These are phyloP conservation scores for Myotis lucifugus DNA, from an alignment of 2,113 vertebrate genomes.

Conservation along the genomic window DNA sequence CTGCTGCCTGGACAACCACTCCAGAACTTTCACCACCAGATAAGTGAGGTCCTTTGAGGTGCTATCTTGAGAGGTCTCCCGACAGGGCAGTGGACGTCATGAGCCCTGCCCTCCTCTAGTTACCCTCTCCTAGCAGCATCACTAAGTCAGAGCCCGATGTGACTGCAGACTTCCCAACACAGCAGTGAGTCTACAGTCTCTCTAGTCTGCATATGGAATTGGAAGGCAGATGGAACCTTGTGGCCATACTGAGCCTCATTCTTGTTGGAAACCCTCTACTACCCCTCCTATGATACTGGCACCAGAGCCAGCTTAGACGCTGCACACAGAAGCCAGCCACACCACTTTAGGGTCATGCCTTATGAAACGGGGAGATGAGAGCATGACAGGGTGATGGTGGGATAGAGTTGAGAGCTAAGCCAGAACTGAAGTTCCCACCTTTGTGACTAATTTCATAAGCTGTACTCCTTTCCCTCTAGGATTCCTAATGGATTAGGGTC, in stretches of 20 bases:
- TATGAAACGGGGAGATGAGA: background rate
- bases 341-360: background rate
- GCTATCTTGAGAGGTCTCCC: background rate
- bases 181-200: background rate
- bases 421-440: background rate
- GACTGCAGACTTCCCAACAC: background rate
- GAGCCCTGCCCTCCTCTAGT: background rate
- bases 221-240: background rate
- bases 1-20: background rate
- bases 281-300: background rate
- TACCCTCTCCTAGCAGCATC: background rate
- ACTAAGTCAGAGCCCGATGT: background rate
- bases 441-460: background rate
- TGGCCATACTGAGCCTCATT: background rate
- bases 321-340: background rate
- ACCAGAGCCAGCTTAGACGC: background rate
- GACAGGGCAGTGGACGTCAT: background rate
- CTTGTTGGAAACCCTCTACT: background rate
- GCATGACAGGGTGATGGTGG: rapidly evolving
- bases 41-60: background rate
- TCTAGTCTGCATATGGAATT: background rate
- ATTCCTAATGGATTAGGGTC: background rate
- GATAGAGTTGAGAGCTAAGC: background rate
- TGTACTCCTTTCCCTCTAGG: background rate
- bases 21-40: background rate